Base-by-base conservation (phyloP, 2,888 invertebrate genomes). In the Drosophila helvetica region DNA sequence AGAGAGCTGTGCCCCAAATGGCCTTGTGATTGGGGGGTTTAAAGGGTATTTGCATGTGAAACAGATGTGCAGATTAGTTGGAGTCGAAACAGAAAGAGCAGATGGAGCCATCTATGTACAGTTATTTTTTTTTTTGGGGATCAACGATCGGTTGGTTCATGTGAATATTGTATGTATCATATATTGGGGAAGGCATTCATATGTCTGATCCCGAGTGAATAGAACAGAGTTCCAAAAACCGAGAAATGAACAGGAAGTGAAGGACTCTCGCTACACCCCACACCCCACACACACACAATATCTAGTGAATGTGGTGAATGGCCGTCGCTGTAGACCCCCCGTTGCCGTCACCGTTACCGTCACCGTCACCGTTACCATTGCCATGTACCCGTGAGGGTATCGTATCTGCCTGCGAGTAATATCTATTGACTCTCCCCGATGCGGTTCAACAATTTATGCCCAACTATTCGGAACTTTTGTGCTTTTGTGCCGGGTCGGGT, bases 371-470 rank as follows among this genome's bases (percentile, higher is more conserved):
- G 10, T 58, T 38, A 7, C 27, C 48, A 27, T 19, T 22, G 48
- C 48, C 62, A 27, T 12, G 42, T 12, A 1, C 33, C 33, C 12
- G 15, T 33, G 43, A 45, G 15, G n/a, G 17, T 45, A 45, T 45
- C 22, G 22, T 22, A 22, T 22, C 22, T 4, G 22, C 22, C 45
- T 45, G 17, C 62, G 22, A 43, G 30, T 50, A 50, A 33, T 61
- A 30, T 30, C 66, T 75, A 80, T 80, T 70, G 73, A 75, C 76
- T 74, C 50, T 70, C 81, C 73, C 79, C 27, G 57, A 57, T 72
- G 71, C 72, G 80, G 74, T 75, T 83, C 72, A 66, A 45, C 72
- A 66, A 77, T 79, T 80, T 70, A 54, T 60, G 70, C 54, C 33
- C 62, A 63, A 55, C 45, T 65, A 70, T 63, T 61, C 53, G 52